Evolutionary conservation across 2,888 invertebrate species (phyloP).

Genomic region (Lithodes maja): DNA sequence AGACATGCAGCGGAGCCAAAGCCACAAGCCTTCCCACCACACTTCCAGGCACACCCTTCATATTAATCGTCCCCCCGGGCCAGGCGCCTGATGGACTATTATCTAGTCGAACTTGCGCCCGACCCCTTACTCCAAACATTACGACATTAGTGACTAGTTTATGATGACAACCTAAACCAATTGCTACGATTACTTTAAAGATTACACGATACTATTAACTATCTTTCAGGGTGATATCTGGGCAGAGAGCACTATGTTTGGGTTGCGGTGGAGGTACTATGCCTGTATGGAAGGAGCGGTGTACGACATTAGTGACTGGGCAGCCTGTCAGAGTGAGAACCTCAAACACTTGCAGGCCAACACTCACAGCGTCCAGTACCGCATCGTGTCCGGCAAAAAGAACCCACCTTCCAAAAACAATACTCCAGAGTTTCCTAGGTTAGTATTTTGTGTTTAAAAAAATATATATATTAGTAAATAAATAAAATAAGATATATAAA

Average conservation of each 20-base stretch:
- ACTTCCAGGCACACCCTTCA: no score
- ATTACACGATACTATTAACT: no score
- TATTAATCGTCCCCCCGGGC: no score
- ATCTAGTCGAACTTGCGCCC: no score
- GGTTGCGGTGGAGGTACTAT: conserved; percentile 94
- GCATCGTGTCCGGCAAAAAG: conserved; percentile 83
- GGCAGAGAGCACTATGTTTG: conserved; percentile 93
- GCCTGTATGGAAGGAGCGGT: conserved; percentile 97
- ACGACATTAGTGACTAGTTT: no score
- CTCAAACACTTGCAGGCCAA: conserved; percentile 90
- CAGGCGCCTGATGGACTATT: no score
- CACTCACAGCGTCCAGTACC: conserved; percentile 92
- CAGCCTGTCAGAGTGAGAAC: conserved; percentile 90
- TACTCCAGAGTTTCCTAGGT: conserved; percentile 69
- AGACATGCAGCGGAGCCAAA: no score
- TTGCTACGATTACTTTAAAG: no score
- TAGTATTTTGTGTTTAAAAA: neutral
- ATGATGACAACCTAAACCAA: no score
- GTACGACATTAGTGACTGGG: conserved; percentile 98
- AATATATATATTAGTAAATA: neutral
- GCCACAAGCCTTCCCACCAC: no score
- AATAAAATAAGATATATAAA: no score
- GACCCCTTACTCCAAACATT: no score
- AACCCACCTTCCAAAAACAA: conserved; percentile 70
- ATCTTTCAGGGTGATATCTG: conserved; percentile 87